Evolutionary conservation across 2,888 invertebrate species (phyloP).

Genomic region (Latrodectus hesperus): DNA sequence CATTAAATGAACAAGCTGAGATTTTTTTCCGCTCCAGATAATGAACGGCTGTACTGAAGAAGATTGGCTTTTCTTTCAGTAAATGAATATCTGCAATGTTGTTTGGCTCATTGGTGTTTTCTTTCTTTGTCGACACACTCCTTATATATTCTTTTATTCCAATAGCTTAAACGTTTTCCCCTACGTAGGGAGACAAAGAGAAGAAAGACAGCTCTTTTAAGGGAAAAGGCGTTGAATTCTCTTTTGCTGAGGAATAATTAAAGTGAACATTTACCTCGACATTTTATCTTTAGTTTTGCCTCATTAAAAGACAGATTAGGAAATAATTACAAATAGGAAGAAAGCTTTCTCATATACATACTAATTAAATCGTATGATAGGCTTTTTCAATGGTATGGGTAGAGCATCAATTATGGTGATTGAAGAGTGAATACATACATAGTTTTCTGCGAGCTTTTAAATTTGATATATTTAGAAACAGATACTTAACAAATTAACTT

Average conservation of each 20-base stretch:
- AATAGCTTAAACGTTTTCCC: neutral
- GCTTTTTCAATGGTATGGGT: neutral
- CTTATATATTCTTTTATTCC: neutral
- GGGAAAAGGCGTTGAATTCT: neutral
- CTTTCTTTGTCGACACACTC: conserved; percentile 3
- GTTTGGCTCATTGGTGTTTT: conserved; percentile 11
- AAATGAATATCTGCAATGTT: conserved; percentile 49
- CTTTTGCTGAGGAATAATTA: neutral
- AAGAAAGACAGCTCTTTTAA: neutral
- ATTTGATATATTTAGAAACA: too few species aligned
- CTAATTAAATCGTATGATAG: neutral
- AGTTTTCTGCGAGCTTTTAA: too few species aligned
- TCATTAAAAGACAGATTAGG: conserved; percentile 3
- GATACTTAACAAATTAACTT: too few species aligned
- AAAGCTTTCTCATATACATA: neutral
- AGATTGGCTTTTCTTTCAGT: conserved; percentile 52
- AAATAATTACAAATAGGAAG: neutral
- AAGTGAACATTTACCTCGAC: conserved; percentile 2
- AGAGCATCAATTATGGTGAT: too few species aligned
- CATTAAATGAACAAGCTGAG: conserved; percentile 46
- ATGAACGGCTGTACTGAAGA: conserved; percentile 18
- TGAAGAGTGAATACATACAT: too few species aligned
- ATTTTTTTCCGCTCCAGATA: conserved; percentile 33
- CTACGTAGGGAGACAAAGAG: neutral
- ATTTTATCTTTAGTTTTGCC: conserved; percentile 3